Base-by-base conservation (phyloP, 2,797 vertebrate species). In the Danio tinwini region DNA sequence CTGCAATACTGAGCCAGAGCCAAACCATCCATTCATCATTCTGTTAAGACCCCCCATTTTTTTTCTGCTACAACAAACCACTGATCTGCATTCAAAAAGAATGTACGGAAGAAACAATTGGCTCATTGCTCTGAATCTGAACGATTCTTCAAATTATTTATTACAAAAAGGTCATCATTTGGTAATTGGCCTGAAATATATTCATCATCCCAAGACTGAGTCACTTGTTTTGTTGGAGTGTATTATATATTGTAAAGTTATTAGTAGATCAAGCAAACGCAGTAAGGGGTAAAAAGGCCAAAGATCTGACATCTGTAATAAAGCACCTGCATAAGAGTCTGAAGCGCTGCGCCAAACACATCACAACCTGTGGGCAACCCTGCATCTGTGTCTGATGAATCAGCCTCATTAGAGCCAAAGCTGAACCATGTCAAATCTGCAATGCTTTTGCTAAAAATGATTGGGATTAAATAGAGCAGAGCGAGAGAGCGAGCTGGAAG, bases 11-110 rank as follows among this genome's bases (percentile, higher is more conserved):
- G 82, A 82, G 87, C 87, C 87, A 88, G 70, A 78, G 83, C 76
- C 39, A 88, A 91, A 91, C 88, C 68, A 88, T 80, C 82, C 88
- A 92, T 94, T 93, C 74, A 91, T 94, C 92, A 92, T 87, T 78
- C 65, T 68, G 75, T 87, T 56, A 19, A 39, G 79, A 86, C 87
- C 91, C 90, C 88, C 84, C 84, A 88, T 86, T 86, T 87, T 87
- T n/a, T 87, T 90, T 86, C 87, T 67, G 70, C 87, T 82, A 90
- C 81, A 87, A 89, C 81, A 82, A 83, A 59, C 84, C 80, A 74
- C 65, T 56, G 56, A 73, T 73, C 64, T 68, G 55, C 49, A 50
- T 62, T 53, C 64, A 65, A 37, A 40, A 3, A 61, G 63, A 29
- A 29, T 11, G 40, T 21, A 19, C 55, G 56, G n/a, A 64, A 53